Conservation (phyloP, 2,797 vertebrate species). For the Gymnocypris eckloni region DNA sequence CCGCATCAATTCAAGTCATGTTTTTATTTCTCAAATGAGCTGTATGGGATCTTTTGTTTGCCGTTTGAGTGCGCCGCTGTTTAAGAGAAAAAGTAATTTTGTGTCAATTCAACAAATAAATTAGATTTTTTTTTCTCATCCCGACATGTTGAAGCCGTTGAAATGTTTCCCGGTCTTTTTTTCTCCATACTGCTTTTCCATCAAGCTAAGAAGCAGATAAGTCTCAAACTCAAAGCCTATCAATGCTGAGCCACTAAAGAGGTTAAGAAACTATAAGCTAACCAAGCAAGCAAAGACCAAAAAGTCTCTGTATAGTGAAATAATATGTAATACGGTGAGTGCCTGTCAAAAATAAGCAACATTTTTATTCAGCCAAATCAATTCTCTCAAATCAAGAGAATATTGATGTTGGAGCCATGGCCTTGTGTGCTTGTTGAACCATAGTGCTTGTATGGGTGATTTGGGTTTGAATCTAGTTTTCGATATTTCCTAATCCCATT, state of each 20-base stretch:
- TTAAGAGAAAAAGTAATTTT: conserved; percentile 70
- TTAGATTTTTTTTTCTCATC: conserved; percentile 61
- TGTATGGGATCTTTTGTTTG: conserved; percentile 64
- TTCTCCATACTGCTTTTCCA: conserved; percentile 64
- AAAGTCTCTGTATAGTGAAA: conserved; percentile 5
- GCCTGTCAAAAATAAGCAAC: conserved; percentile 7
- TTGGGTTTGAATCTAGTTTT: not conserved
- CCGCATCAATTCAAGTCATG: conserved; percentile 65
- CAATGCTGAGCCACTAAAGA: conserved; percentile 46
- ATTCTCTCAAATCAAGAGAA: not conserved
- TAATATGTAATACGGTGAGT: not conserved
- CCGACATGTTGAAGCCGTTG: conserved; percentile 74
- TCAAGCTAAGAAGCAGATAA: conserved; percentile 54
- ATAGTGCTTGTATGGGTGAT: not conserved
- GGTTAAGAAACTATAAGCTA: conserved; percentile 10
- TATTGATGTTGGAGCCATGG: not conserved
- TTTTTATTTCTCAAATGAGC: conserved; percentile 69
- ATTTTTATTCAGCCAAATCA: not conserved
- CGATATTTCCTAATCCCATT: not conserved
- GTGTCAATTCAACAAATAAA: conserved; percentile 79
- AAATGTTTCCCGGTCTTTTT: conserved; percentile 75
- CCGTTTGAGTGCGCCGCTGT: conserved; percentile 65
- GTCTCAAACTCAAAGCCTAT: conserved; percentile 38
- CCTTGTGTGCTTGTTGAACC: not conserved
- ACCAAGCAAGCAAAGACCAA: conserved; percentile 3